Evolutionary conservation across 2,113 vertebrate genomes (phyloP), one percentile per base, ranked within the genome.

Genomic region (Rhinolophus sinicus): DNA sequence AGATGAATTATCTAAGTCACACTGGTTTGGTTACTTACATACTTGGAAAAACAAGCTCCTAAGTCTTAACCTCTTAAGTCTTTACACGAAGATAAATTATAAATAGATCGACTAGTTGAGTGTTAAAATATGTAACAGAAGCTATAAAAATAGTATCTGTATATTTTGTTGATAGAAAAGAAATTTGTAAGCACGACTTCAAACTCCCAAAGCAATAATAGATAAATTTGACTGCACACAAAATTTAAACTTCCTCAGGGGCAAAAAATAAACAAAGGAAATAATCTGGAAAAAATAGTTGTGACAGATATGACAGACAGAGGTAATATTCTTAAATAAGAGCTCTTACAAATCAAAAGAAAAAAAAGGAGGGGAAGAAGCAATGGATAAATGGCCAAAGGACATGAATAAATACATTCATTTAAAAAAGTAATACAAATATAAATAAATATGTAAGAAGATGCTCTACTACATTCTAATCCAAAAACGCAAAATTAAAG

Each of bases 111-210:
- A 96, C 44, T 19, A 52, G 30, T 8, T 92, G 24, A 67, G 0
- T 78, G 33, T 84, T 50, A 58, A 77, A 88, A 81, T 85, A 92
- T 93, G 67, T 70, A 22, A 87, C 56, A 95, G 5, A 80, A 93
- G 12, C 28, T 84, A 72, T 78, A 40, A 82, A 84, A 47, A 58
- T 56, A 38, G 54, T 38, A 44, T n/a, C n/a, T 85, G 30, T 85
- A 47, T 67, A 22, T 33, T 56, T 83, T 69, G 83, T 93, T 87
- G 54, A 21, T 65, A 35, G 22, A 95, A 44, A 65, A 91, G n/a
- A 77, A 28, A 70, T 88, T 91, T 77, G 52, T 88, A 83, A 93
- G 35, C 40, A 56, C 65, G 54, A 83, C 35, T 21, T 28, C 35
- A 40, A 90, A 87, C 56, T 72, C 38, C 16, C 64, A n/a, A 64